Evolutionary conservation across 2,113 vertebrate species (phyloP).

Genomic region (Leuciscus idus): DNA sequence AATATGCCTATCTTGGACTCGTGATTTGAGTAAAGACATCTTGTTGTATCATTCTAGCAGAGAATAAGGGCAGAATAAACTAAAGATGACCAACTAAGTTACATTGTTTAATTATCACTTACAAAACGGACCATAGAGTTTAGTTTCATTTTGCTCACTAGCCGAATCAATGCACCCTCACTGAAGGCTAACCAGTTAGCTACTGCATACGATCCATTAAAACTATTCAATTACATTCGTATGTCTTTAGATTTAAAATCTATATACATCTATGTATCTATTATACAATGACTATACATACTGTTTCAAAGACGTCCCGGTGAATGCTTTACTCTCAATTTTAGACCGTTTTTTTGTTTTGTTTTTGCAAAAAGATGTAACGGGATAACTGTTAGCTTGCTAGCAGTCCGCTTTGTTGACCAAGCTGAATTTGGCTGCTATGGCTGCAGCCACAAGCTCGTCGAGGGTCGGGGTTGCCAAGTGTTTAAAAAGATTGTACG

Average conservation of each 20-base stretch:
- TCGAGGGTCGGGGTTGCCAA: conserved; percentile 16
- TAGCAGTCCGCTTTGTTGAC: conserved; percentile 49
- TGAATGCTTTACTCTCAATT: neutral
- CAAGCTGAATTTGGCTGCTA: conserved; percentile 53
- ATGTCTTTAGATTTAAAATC: neutral
- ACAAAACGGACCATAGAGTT: neutral
- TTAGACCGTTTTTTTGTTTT: neutral
- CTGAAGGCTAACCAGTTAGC: conserved; percentile 28
- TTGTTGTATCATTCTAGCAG: neutral
- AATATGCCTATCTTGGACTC: neutral
- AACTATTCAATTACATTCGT: neutral
- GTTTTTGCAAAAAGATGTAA: neutral
- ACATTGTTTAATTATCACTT: neutral
- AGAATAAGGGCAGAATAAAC: neutral
- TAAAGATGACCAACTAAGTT: neutral
- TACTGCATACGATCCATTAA: neutral
- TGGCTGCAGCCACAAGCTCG: conserved; percentile 49
- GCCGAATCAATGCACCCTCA: neutral
- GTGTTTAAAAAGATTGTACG: neutral
- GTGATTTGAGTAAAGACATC: neutral
- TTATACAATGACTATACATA: neutral
- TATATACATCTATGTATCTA: no score
- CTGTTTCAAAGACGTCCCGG: neutral
- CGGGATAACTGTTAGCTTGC: neutral
- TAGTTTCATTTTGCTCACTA: neutral